These are phyloP conservation scores for Rhabdophis nuchalis DNA, from an alignment of 2,797 vertebrate genomes.

Conservation along the genomic window DNA sequence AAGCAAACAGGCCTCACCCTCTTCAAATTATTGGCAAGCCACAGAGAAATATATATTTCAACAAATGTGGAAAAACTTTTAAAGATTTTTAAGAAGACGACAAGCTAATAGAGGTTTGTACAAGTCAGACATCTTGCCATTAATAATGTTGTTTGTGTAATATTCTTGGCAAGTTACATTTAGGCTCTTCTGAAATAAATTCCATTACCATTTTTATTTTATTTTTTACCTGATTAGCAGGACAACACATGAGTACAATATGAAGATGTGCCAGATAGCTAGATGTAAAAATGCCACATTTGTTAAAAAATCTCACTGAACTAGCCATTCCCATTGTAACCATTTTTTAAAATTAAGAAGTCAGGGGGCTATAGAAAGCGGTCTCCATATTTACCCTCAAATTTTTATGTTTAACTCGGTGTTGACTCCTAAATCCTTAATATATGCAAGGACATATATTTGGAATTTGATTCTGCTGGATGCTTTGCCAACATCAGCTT, in stretches of 20 bases:
- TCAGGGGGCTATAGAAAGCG: background rate
- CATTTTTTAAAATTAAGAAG: background rate
- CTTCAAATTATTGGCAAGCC: background rate
- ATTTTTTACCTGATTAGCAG: background rate
- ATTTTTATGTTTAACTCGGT: background rate
- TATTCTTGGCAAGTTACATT: background rate
- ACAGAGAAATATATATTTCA: background rate
- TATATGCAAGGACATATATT: background rate
- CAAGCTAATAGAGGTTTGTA: background rate
- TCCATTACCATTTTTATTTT: background rate
- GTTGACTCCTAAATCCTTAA: background rate
- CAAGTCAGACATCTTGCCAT: background rate
- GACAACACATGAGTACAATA: background rate
- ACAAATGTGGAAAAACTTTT: constrained; percentile 32
- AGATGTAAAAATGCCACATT: background rate
- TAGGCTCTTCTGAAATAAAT: background rate
- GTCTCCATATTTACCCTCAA: background rate
- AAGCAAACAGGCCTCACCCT: background rate
- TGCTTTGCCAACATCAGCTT: background rate
- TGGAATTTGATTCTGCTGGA: background rate
- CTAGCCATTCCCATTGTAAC: background rate
- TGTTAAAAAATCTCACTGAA: background rate
- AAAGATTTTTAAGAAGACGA: background rate
- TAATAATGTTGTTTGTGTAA: background rate
- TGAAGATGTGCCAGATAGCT: background rate